Evolutionary conservation across 2,888 invertebrate genomes (phyloP).

Genomic region (Lasioglossum leucozonium): DNA sequence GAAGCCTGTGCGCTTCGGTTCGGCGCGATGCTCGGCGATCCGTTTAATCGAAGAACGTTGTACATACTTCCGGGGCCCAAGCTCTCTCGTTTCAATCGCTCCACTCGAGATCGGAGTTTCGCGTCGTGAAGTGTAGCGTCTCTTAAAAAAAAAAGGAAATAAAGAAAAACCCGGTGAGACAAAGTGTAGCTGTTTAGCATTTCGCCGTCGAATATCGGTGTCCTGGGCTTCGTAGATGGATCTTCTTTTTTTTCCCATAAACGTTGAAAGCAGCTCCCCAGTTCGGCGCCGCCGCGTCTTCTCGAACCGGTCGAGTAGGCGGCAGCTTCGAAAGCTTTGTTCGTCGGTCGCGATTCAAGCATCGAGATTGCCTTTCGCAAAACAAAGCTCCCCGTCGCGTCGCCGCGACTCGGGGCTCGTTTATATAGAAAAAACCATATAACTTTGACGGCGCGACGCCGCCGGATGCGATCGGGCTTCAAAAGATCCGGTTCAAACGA

Average conservation of each 20-base stretch:
- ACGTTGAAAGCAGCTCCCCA: neutral
- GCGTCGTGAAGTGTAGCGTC: neutral
- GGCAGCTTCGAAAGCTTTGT: neutral
- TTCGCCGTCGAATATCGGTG: neutral
- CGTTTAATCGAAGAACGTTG: neutral
- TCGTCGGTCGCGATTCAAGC: neutral
- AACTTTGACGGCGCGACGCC: neutral
- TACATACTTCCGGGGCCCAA: too few relatives aligned
- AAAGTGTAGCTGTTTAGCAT: neutral
- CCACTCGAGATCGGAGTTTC: neutral
- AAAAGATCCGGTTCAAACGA: conserved; percentile 1
- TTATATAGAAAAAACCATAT: neutral
- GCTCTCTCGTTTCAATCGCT: neutral
- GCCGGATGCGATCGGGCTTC: neutral
- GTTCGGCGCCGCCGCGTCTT: neutral
- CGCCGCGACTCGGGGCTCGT: neutral
- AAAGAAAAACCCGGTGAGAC: neutral
- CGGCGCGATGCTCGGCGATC: neutral
- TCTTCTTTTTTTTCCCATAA: neutral
- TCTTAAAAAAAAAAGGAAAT: neutral
- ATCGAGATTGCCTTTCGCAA: conserved; percentile 1
- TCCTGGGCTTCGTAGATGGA: neutral
- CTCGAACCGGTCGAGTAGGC: neutral
- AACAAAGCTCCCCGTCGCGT: neutral
- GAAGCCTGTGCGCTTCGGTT: neutral